phyloP scores from a whole-genome alignment of 2,113 vertebrate species.

The Anolis carolinensis region DNA sequence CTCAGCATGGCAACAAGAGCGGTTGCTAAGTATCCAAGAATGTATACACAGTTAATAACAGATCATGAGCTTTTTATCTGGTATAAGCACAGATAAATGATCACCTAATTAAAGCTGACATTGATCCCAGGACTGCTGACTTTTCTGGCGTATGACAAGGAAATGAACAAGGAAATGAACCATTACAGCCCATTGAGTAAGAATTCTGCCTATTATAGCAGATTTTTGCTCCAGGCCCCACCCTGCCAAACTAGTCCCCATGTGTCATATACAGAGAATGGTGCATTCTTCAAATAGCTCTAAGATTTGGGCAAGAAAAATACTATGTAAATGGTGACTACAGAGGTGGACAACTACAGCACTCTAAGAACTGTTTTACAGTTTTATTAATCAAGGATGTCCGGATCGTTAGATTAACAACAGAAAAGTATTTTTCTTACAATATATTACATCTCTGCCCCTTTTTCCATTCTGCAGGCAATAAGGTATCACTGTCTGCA shows the following conservation, averaged over 20 bases:
- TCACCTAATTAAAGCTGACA: constrained; percentile 61
- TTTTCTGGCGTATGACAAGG: constrained; percentile 2
- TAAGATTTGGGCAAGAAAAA: neutral
- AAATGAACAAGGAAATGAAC: accelerated
- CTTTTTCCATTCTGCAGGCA: neutral
- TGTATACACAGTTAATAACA: constrained; percentile 38
- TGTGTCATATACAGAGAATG: neutral
- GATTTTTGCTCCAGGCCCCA: neutral
- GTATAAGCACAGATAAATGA: constrained; percentile 48
- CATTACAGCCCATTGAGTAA: neutral
- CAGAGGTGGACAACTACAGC: neutral
- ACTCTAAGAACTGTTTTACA: neutral
- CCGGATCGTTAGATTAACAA: neutral
- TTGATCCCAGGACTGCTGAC: constrained; percentile 11
- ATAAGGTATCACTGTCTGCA: no score
- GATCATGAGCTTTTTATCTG: constrained; percentile 48
- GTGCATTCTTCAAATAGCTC: neutral
- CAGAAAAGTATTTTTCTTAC: neutral
- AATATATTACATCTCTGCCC: neutral
- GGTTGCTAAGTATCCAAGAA: neutral
- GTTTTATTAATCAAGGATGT: neutral
- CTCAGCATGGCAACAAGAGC: neutral
- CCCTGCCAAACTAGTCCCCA: neutral
- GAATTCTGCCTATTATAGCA: accelerated
- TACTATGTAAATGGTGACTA: neutral